A percentile compares a stretch with the other conserved stretches of the same genome.
phyloP scores from a whole-genome alignment of 2,888 invertebrate genomes.

The Lasioglossum oenotherae region DNA sequence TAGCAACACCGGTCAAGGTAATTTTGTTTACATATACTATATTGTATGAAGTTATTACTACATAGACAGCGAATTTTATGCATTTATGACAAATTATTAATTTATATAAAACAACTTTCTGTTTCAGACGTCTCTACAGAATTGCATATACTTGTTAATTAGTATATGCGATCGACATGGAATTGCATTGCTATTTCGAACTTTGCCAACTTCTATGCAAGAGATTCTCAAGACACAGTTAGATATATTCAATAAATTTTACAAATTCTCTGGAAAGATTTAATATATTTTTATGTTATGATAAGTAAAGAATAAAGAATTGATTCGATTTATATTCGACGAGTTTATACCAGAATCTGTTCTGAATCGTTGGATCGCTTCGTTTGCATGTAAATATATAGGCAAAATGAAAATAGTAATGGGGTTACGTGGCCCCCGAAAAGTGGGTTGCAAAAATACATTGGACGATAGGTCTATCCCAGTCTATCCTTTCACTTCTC shows the following conservation, averaged over 20 bases:
- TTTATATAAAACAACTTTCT: slow-evolving; percentile 15
- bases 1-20: slow-evolving; percentile 78
- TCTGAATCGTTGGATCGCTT: too few relatives aligned
- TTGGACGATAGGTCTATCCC: too few relatives aligned
- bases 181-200: slow-evolving; percentile 76
- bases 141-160: slow-evolving; percentile 76
- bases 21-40: slow-evolving; percentile 1
- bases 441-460: too few relatives aligned
- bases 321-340: background rate
- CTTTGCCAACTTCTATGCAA: slow-evolving; percentile 75
- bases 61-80: too few relatives aligned
- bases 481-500: too few relatives aligned
- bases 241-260: slow-evolving; percentile 77
- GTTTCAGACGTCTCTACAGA: slow-evolving; percentile 76
- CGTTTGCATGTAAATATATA: too few relatives aligned
- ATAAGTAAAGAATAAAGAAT: background rate
- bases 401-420: too few relatives aligned
- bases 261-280: slow-evolving; percentile 81
- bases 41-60: background rate
- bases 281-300: slow-evolving; percentile 57
- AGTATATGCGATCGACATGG: slow-evolving; percentile 79
- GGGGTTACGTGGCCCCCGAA: too few relatives aligned
- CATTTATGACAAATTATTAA: background rate
- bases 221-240: slow-evolving; percentile 79
- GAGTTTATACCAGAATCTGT: too few relatives aligned